phyloP scores from a whole-genome alignment of 2,113 vertebrate species.

The Numenius arquata region DNA sequence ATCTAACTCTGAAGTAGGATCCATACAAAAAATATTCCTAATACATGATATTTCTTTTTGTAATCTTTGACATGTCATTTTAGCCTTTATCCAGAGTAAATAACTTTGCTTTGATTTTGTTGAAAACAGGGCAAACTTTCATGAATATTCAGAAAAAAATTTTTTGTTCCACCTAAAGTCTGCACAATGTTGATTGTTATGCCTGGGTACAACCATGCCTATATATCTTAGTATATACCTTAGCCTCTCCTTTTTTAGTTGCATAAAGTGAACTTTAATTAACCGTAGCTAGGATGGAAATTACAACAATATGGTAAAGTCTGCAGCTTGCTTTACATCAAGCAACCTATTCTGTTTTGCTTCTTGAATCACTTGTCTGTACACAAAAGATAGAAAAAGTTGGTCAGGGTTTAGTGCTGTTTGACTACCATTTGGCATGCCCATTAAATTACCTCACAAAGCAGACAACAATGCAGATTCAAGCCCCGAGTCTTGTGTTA shows the following conservation, averaged over 20 bases:
- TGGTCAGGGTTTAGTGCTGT: conserved; percentile 10
- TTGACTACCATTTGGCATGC: background rate
- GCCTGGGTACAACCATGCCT: background rate
- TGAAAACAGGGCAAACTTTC: background rate
- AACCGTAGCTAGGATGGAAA: background rate
- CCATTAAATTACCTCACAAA: conserved; percentile 46
- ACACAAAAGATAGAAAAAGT: background rate
- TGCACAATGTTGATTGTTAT: background rate
- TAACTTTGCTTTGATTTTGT: background rate
- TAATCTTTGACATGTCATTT: background rate
- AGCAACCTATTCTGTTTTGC: background rate
- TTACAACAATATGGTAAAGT: background rate
- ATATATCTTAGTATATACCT: background rate
- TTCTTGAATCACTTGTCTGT: background rate
- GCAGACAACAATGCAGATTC: conserved; percentile 5
- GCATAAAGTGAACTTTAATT: background rate
- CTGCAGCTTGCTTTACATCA: background rate
- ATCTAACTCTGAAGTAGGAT: background rate
- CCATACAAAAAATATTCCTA: background rate
- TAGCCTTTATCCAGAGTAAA: background rate
- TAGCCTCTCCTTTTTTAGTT: background rate
- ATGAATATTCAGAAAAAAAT: background rate
- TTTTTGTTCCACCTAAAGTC: background rate
- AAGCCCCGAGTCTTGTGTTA: background rate
- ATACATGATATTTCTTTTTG: background rate